Base-by-base conservation (phyloP, 2,888 invertebrate genomes). In the Thyatira batis region DNA sequence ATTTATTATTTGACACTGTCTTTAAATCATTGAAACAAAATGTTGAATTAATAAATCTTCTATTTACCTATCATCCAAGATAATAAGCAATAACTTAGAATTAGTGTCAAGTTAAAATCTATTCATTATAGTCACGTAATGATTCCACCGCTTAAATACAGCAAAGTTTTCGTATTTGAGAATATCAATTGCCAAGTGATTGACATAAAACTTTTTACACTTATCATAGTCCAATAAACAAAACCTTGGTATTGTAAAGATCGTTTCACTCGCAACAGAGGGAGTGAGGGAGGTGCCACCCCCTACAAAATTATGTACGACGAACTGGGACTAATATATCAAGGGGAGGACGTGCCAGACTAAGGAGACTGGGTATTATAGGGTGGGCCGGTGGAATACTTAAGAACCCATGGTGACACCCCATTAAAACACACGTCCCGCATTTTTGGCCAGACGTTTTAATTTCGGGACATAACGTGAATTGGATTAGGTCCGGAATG, bases 321-420 rank as follows among this genome's bases (percentile, higher is more conserved):
- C 91, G 92, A 87, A 89, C 92, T 89, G 92, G 92, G 92, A 92
- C 87, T 86, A 89, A 92, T 92, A 92, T 92, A 92, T 92, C 90
- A 91, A 80, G 87, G 90, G 91, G 91, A 89, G 91, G 90, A 90
- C 91, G 91, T 90, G 89, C 89, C 87, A 89, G 89, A 87, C 90
- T 90, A 89, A 90, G 91, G 89, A 90, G 91, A 87, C 89, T 84
- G 87, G 87, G 92, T 87, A 92, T 91, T 92, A 89, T 84, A 69
- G 89, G 90, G 89, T 82, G 89, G 87, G 88, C 85, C 85, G 86
- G 84, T 82, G 85, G 91, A 92, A 92, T 92, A 92, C 91, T 92
- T 91, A 91, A 91, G 92, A 88, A 90, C 90, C 88, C 82, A n/a
- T 80, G 80, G 90, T 86, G 91, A 89, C 92, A 92, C 91, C 90